Evolutionary conservation across 2,888 invertebrate species (phyloP).

Genomic region (Leptinotarsa peninsularis): DNA sequence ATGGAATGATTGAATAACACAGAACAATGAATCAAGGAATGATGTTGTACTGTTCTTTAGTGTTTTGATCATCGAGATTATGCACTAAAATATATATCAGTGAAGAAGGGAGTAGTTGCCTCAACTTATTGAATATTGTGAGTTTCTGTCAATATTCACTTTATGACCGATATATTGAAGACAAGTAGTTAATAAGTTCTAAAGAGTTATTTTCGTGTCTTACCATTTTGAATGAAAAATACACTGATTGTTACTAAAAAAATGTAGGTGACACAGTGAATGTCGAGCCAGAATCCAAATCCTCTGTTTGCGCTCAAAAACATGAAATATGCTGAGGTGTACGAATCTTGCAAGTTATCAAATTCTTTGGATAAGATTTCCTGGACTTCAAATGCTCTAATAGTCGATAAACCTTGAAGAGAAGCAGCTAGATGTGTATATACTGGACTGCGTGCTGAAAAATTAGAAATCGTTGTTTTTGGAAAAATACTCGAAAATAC

Average conservation of each 20-base stretch:
- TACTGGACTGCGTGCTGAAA: constrained; percentile 79
- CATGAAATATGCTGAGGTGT: constrained; percentile 80
- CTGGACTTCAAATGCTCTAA: constrained; percentile 78
- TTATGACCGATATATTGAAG: no score
- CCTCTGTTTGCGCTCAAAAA: constrained; percentile 74
- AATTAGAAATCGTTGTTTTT: not conserved
- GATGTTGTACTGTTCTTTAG: not conserved
- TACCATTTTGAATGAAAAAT: constrained; percentile 30
- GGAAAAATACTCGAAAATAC: not conserved
- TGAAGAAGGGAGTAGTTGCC: no score
- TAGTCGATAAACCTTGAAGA: constrained; percentile 80
- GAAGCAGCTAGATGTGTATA: constrained; percentile 81
- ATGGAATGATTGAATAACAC: no score
- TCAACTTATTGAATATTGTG: no score
- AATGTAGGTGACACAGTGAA: constrained; percentile 75
- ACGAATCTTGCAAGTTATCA: constrained; percentile 72
- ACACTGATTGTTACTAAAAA: constrained; percentile 73
- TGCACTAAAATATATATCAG: no score
- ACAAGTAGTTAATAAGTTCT: not conserved
- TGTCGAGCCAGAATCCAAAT: constrained; percentile 78
- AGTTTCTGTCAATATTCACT: no score
- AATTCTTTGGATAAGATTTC: constrained; percentile 71
- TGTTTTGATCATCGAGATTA: not conserved
- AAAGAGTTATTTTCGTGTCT: not conserved
- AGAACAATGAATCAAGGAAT: not conserved